These are phyloP conservation scores for Monochamus saltuarius DNA, from an alignment of 1,140 invertebrate species.

Conservation along the genomic window DNA sequence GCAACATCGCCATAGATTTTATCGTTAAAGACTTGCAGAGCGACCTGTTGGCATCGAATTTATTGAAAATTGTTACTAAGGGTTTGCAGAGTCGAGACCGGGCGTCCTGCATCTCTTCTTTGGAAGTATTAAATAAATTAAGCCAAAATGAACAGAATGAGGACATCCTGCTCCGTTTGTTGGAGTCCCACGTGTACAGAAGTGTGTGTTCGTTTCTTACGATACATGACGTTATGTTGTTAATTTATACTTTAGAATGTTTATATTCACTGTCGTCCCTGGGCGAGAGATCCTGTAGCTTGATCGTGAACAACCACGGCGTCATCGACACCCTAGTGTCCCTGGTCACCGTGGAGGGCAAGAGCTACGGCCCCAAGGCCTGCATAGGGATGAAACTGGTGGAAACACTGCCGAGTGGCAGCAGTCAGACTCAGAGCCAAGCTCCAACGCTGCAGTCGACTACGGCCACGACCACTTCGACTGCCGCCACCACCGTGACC, in stretches of 20 bases:
- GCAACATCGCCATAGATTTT: constrained; percentile 85
- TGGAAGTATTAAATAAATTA: constrained; percentile 84
- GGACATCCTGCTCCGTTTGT: constrained; percentile 66
- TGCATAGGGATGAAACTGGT: constrained; percentile 95
- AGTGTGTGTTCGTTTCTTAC: constrained; percentile 81
- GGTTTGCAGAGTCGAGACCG: constrained; percentile 81
- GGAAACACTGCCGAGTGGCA: constrained; percentile 74
- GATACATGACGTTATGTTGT: constrained; percentile 92
- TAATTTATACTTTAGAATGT: constrained; percentile 92
- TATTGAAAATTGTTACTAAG: constrained; percentile 75
- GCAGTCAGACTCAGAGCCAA: constrained; percentile 26
- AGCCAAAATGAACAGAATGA: constrained; percentile 85
- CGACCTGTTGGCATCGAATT: constrained; percentile 62
- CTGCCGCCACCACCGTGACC: constrained; percentile 26
- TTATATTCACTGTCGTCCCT: constrained; percentile 90
- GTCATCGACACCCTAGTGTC: constrained; percentile 81
- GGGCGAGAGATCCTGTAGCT: constrained; percentile 82
- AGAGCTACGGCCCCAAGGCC: constrained; percentile 92
- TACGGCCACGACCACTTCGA: constrained; percentile 24
- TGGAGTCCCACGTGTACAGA: constrained; percentile 71
- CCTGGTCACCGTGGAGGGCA: constrained; percentile 86
- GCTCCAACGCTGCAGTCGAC: constrained; percentile 24
- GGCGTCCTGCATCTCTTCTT: constrained; percentile 80
- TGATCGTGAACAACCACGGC: constrained; percentile 80
- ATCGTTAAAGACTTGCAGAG: constrained; percentile 69